Evolutionary conservation across 1,140 invertebrate species (phyloP), one percentile per base, ranked within the genome.

Genomic region (Halesus radiatus): DNA sequence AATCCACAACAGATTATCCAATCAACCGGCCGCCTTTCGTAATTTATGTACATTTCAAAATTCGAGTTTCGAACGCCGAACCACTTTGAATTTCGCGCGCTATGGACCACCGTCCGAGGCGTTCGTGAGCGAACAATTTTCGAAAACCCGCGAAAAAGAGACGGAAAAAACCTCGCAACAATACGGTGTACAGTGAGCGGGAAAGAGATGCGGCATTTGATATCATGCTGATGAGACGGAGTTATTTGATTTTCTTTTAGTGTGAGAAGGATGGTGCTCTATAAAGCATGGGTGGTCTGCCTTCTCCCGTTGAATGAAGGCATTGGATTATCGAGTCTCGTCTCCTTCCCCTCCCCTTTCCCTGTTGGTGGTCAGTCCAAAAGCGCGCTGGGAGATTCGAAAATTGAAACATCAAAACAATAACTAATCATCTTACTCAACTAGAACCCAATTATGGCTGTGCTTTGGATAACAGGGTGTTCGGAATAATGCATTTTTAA

Each of bases 351-450:
- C 18, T 4, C 20, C 45, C 18, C 53, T 15, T 8, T 53, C 53
- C 53, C 8, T 0, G 37, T 13, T 45, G 37, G 37, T 45, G 10
- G 37, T 45, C 37, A 45, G 37, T 45, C 37, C 10, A 45, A 45
- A n/a, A 60, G 32, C 23, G 18, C 32, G 64, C 77, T 58, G 60
- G 60, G 70, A 72, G 73, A 53, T 56, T 76, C 72, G 76, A 76
- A 83, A 83, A 83, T 83, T 83, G 82, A 83, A 83, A 83, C 82
- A 83, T 83, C 82, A 83, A 83, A 83, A 83, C 79, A 83, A 83
- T 83, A 83, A 83, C 82, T 83, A 83, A 83, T 83, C 82, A 83
- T 81, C 76, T 79, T 80, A 76, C 82, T 79, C 82, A 83, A 83
- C 82, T 83, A 80, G 82, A 81, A 79, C 79, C 79, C 82, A 83